Evolutionary conservation across 1,140 invertebrate genomes (phyloP).

Genomic region (Trinorchestia longiramus): DNA sequence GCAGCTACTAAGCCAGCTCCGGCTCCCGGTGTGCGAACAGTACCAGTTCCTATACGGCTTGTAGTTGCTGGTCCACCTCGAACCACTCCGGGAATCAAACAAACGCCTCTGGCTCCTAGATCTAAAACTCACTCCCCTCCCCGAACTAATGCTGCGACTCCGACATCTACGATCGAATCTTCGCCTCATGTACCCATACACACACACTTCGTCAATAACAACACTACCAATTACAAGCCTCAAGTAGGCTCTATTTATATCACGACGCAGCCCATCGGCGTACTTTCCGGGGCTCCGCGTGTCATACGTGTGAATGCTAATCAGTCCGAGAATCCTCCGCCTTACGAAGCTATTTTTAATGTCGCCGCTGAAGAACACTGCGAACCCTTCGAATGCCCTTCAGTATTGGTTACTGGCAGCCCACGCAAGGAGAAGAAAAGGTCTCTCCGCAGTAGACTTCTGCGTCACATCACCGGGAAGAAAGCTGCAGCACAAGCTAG

Average conservation of each 20-base stretch:
- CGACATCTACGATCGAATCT: constrained; percentile 24
- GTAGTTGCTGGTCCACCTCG: neutral
- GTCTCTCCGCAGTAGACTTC: constrained; percentile 42
- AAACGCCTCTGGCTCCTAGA: neutral
- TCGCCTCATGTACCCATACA: neutral
- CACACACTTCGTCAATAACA: neutral
- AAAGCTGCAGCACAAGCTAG: constrained; percentile 33
- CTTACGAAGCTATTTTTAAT: constrained; percentile 51
- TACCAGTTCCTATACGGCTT: constrained; percentile 23
- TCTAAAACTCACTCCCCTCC: neutral
- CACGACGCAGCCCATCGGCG: neutral
- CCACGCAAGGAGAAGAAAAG: constrained; percentile 52
- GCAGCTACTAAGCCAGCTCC: neutral
- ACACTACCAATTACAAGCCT: neutral
- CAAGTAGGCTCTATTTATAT: constrained; percentile 32
- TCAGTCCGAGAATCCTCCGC: constrained; percentile 29
- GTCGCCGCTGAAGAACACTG: neutral
- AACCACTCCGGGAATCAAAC: neutral
- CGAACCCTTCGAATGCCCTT: constrained; percentile 45
- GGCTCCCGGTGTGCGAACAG: neutral
- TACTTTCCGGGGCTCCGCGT: neutral
- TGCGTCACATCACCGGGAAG: constrained; percentile 26
- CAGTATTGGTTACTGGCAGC: constrained; percentile 42
- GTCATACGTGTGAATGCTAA: constrained; percentile 18
- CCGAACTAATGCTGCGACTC: constrained; percentile 10